A percentile compares a stretch with the other conserved stretches of the same genome.
These are phyloP conservation scores for Pseudopipra pipra DNA, from an alignment of 2,113 vertebrate genomes.

Conservation along the genomic window DNA sequence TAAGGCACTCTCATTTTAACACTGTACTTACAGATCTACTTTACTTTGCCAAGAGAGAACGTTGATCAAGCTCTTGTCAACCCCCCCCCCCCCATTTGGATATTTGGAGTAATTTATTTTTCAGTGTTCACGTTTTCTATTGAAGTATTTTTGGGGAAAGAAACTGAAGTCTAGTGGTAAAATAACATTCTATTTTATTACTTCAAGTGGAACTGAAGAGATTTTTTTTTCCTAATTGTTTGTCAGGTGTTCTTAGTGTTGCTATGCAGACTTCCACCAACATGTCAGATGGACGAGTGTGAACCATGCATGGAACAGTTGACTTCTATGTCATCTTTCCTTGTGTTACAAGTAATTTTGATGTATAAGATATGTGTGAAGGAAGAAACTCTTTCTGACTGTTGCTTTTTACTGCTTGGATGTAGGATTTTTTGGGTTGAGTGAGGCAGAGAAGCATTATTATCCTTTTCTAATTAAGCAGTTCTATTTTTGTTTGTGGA, in stretches of 20 bases:
- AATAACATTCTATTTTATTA: neutral
- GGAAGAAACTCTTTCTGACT: neutral
- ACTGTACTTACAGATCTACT: neutral
- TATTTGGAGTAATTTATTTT: neutral
- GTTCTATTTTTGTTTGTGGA: neutral
- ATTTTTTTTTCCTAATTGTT: neutral
- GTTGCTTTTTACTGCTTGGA: neutral
- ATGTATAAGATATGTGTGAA: neutral
- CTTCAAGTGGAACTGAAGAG: neutral
- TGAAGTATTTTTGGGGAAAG: neutral
- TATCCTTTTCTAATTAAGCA: neutral
- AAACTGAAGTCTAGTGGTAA: neutral
- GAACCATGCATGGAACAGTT: neutral
- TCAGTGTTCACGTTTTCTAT: neutral
- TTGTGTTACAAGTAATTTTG: neutral
- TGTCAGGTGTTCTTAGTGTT: neutral
- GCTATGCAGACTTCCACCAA: neutral
- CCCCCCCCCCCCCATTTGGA: neutral
- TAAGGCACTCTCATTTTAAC: neutral
- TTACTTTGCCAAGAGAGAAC: neutral
- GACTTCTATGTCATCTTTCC: neutral
- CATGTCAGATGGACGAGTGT: neutral
- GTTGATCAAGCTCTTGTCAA: neutral
- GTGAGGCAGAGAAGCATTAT: neutral
- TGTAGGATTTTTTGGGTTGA: neutral